Percentiles rank a stretch among this genome's conserved stretches.
phyloP scores from a whole-genome alignment of 2,888 invertebrate genomes.

The Dynastes grantii region DNA sequence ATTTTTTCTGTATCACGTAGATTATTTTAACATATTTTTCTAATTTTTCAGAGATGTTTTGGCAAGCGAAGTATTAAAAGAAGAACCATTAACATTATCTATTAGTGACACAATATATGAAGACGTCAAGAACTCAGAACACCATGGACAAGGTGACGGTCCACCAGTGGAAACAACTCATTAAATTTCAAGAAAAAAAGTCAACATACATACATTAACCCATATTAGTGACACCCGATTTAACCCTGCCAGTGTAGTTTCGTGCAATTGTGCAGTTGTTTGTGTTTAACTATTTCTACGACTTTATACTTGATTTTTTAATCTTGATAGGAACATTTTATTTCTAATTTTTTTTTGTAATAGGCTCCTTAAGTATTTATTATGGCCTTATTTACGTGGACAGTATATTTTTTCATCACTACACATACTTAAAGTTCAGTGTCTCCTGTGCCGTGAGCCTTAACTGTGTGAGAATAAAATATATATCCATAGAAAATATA shows the following conservation, averaged over 20 bases:
- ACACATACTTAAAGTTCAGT: conserved; percentile 29
- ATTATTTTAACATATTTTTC: not conserved
- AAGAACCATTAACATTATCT: conserved; percentile 53
- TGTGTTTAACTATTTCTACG: conserved; percentile 52
- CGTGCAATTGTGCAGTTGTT: conserved; percentile 53
- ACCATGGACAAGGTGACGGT: conserved; percentile 69
- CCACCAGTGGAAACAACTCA: conserved; percentile 59
- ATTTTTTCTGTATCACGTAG: not conserved
- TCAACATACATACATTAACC: not conserved
- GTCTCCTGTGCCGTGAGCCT: conserved; percentile 45
- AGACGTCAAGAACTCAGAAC: conserved; percentile 64
- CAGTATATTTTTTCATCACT: conserved; percentile 28
- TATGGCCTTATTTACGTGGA: conserved; percentile 42
- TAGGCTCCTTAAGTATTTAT: conserved; percentile 51
- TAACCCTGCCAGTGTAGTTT: conserved; percentile 51
- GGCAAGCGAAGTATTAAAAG: conserved; percentile 65
- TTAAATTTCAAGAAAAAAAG: conserved; percentile 27
- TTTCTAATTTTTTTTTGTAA: conserved; percentile 48
- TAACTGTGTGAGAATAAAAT: conserved; percentile 43
- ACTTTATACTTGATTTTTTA: conserved; percentile 50
- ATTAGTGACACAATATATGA: conserved; percentile 60
- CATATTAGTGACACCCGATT: conserved; percentile 25
- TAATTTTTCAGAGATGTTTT: conserved; percentile 65
- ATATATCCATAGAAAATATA: conserved; percentile 26
- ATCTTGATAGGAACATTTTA: conserved; percentile 46